Conservation (phyloP, 2,113 vertebrate species). For the Eira barbara region DNA sequence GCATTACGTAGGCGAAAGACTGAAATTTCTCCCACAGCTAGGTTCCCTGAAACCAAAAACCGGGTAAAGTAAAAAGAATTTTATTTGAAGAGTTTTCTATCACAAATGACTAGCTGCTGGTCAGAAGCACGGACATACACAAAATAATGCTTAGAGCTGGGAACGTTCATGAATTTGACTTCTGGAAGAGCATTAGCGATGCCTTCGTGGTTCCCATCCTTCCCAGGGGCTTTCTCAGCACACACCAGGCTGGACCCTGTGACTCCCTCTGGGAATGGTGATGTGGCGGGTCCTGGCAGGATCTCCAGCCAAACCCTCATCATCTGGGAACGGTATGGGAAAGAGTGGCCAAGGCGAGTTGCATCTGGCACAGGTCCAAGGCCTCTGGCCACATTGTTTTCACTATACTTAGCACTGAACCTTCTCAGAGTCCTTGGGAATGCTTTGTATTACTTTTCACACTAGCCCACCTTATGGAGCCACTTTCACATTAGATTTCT, state of each 20-base stretch:
- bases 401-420: background rate
- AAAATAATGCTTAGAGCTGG: background rate
- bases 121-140: background rate
- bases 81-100: background rate
- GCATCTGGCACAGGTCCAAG: background rate
- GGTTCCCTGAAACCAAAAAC: background rate
- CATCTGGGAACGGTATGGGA: background rate
- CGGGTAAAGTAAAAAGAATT: background rate
- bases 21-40: background rate
- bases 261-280: background rate
- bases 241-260: background rate
- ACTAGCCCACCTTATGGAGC: background rate
- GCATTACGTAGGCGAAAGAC: background rate
- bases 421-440: background rate
- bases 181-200: rapidly evolving
- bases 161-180: background rate
- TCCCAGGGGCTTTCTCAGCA: background rate
- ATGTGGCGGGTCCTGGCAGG: background rate
- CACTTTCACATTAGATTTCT: background rate
- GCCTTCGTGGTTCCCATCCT: background rate
- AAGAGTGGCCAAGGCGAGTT: background rate
- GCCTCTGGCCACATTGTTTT: background rate
- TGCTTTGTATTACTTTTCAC: background rate
- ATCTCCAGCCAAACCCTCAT: background rate
- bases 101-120: background rate